Base-by-base conservation (phyloP, 2,888 invertebrate species). In the Tuberolachnus salignus region DNA sequence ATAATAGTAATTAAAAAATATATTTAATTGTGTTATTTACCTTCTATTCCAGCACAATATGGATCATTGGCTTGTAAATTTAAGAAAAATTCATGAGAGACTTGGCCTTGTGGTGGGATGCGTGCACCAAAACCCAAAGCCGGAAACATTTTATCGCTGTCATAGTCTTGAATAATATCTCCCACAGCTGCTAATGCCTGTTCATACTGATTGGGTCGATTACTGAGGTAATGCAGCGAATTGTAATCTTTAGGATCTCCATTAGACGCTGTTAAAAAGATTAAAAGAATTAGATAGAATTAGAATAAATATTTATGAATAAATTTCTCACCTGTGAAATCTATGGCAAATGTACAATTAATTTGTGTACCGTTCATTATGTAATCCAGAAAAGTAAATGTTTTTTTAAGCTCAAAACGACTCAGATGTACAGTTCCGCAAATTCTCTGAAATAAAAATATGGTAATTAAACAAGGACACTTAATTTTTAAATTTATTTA, bases 361-460 rank as follows among this genome's bases (percentile, higher is more conserved):
- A 87, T 84, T 81, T 87, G 86, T 26, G 86, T 86, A 16, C 89
- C 89, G 71, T 87, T 87, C 81, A 86, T 86, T 70, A 90, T 87
- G 83, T 88, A 90, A 83, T 90, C 90, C 81, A 90, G 84, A 84
- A 90, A 90, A 6, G 88, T 86, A 83, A 85, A 85, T 4, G 85
- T 83, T 81, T 83, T 83, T 63, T 82, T 70, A 9, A 72, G 23
- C 21, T 80, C 82, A 71, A 75, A 82, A 69, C 44, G 53, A 80
- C 80, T 81, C 67, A 72, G 74, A 53, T 49, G 80, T 26, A 78
- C 49, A 51, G 46, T 78, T 13, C 78, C 78, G 59, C 9, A 59
- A 67, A 42, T 78, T 78, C 59, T 78, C 78, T 78, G 57, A 51
- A 75, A 66, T 13, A 70, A 10, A 53, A 69, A 63, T 19, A 34